Conservation (phyloP, 2,797 vertebrate species). For the Myripristis jacobus region DNA sequence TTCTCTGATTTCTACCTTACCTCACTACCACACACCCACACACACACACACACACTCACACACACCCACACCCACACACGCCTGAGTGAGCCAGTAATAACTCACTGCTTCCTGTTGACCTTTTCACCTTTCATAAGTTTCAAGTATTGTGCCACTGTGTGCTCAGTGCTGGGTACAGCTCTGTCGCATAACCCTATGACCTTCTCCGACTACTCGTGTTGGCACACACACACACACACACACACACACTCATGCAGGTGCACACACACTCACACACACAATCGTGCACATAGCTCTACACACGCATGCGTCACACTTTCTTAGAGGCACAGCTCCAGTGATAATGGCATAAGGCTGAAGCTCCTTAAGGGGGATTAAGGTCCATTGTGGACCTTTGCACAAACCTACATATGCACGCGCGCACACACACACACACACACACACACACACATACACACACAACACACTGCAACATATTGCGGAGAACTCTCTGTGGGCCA, state of each 20-base stretch:
- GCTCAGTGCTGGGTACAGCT: slow-evolving; percentile 22
- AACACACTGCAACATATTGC: slow-evolving; percentile 33
- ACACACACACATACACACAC: neutral
- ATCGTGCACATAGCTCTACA: slow-evolving; percentile 11
- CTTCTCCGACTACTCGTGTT: slow-evolving; percentile 26
- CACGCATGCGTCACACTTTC: slow-evolving; percentile 8
- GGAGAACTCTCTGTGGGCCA: slow-evolving; percentile 39
- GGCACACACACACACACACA: neutral
- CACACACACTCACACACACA: neutral
- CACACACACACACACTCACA: slow-evolving; percentile 19
- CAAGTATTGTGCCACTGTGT: slow-evolving; percentile 31
- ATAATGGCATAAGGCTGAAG: slow-evolving; percentile 31
- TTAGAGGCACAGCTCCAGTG: slow-evolving; percentile 8
- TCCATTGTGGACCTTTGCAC: slow-evolving; percentile 5
- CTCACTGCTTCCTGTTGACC: slow-evolving; percentile 52
- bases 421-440: neutral
- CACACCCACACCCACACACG: slow-evolving; percentile 32
- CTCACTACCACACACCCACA: slow-evolving; percentile 2
- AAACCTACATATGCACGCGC: neutral
- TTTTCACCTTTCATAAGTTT: slow-evolving; percentile 68
- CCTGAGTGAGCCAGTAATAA: slow-evolving; percentile 43
- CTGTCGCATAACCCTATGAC: slow-evolving; percentile 30
- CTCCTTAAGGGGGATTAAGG: slow-evolving; percentile 28
- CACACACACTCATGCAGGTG: neutral
- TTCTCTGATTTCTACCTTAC: neutral